Evolutionary conservation across 1,140 invertebrate species (phyloP).

Genomic region (Heliothis subflexa): DNA sequence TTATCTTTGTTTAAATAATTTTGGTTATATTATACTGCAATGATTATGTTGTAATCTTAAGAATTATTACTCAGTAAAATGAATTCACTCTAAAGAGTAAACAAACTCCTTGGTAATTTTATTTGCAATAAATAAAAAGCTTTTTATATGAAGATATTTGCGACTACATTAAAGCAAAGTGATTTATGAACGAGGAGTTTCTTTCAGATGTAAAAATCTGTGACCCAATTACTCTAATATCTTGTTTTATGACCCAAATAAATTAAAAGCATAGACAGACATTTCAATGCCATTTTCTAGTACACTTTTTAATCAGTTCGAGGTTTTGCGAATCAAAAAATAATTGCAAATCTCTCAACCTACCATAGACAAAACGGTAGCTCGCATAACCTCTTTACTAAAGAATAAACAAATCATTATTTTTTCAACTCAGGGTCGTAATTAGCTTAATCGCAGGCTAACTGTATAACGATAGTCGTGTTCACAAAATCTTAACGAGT

Average conservation of each 20-base stretch:
- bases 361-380: slow-evolving; percentile 3
- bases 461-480: neutral
- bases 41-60: too few species aligned
- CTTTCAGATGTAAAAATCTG: slow-evolving; percentile 17
- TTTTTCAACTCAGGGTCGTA: slow-evolving; percentile 1
- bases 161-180: slow-evolving; percentile 10
- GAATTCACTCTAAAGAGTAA: too few species aligned
- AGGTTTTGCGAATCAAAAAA: neutral
- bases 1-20: neutral
- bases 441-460: slow-evolving; percentile 13
- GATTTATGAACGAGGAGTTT: neutral
- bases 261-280: slow-evolving; percentile 1
- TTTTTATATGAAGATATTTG: slow-evolving; percentile 6
- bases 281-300: neutral
- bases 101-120: neutral
- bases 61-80: too few species aligned
- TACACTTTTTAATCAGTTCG: neutral
- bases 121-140: neutral
- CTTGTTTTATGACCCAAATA: slow-evolving; percentile 15
- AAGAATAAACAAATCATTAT: neutral
- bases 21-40: too few species aligned
- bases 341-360: neutral
- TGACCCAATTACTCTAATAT: slow-evolving; percentile 6
- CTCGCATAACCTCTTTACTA: neutral
- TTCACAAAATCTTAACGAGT: neutral